phyloP scores from a whole-genome alignment of 2,113 vertebrate species.

The Leuciscus idus region DNA sequence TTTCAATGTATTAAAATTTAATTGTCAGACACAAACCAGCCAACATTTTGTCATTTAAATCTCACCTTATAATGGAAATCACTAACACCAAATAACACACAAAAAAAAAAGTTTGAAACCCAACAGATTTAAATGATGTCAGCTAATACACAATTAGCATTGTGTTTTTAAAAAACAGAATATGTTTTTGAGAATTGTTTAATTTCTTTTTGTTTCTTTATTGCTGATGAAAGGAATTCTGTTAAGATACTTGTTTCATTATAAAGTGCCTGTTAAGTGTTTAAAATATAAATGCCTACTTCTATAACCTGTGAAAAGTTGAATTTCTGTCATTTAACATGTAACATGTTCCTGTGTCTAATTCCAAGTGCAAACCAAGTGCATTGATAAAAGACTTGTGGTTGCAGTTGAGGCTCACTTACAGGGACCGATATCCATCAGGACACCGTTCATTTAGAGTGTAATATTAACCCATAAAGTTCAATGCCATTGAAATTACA shows the following conservation, averaged over 20 bases:
- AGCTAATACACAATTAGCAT: not conserved
- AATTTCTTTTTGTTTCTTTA: not conserved
- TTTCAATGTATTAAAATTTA: constrained; percentile 33
- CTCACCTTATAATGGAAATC: not conserved
- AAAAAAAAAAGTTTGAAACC: not conserved
- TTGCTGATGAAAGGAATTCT: not conserved
- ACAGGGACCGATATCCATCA: not conserved
- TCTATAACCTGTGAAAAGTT: not conserved
- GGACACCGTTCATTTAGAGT: not conserved
- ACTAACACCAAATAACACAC: not conserved
- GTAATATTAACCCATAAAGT: not conserved
- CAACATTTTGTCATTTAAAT: not conserved
- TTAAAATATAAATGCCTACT: constrained; percentile 14
- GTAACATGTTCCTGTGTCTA: not conserved
- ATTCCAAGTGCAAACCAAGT: not conserved
- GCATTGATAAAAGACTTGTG: not conserved
- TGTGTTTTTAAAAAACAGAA: not conserved
- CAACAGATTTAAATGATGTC: not conserved
- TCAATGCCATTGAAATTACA: not conserved
- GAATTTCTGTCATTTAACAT: not conserved
- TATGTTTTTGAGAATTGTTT: not conserved
- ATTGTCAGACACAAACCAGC: constrained; percentile 59
- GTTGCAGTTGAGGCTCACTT: not conserved
- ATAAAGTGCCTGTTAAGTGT: constrained; percentile 11
- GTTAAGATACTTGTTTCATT: constrained; percentile 17